Base-by-base conservation (phyloP, 2,113 vertebrate species). In the Gyps fulvus region DNA sequence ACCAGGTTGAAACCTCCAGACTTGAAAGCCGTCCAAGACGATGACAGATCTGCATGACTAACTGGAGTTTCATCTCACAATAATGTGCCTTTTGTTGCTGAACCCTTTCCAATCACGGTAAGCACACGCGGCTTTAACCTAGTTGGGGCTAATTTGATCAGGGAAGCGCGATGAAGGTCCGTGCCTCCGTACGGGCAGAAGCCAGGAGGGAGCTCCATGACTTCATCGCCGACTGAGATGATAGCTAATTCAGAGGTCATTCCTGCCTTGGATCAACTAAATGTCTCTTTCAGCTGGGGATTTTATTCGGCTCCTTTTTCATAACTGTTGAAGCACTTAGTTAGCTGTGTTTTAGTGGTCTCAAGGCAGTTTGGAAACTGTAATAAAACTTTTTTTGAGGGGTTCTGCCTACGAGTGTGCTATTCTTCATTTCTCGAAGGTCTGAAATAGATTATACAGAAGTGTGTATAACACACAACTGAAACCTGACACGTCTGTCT, bases 281-380 rank as follows among this genome's bases (percentile, higher is more conserved):
- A 96, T 95, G 93, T 89, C 82, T 98, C 97, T 97, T 98, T 98
- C 98, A 97, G 97, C 95, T 98, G 97, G 97, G 84, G 71, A 96
- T 95, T 98, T 96, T 88, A 95, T 71, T 97, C 81, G 16, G 95
- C 94, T 83, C 65, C 91, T 97, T 96, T 97, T 97, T 97, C 95
- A 81, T 95, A 94, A 97, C 96, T 98, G 97, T 61, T 97, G 93
- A 98, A 97, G 89, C 96, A 96, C 97, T 98, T 96, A 97, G 91
- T 95, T 97, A 97, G 95, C 95, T 95, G 84, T 91, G 62, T 69
- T 97, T 97, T 95, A 97, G 93, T 94, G 91, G 94, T 97, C 97
- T 97, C 94, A 29, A 65, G 95, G 62, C 95, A 97, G 89, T 96
- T 97, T 97, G 98, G 97, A 98, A 98, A 98, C 65, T 90, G 91